These are phyloP conservation scores for Gila orcuttii DNA, from an alignment of 2,113 vertebrate genomes.

Conservation along the genomic window DNA sequence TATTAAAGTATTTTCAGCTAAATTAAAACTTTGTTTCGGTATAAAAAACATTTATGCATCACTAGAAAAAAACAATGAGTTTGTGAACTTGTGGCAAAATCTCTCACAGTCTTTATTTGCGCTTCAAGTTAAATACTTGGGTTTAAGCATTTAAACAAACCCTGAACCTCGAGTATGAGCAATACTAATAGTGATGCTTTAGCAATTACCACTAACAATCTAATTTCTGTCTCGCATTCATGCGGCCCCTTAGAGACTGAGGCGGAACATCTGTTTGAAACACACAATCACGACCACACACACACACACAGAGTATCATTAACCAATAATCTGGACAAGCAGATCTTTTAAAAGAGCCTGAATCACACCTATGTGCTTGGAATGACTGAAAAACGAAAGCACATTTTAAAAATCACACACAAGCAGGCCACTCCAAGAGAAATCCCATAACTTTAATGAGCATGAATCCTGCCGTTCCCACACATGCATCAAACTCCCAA, in stretches of 20 bases:
- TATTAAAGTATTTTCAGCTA: no score
- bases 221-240: not conserved
- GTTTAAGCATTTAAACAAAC: not conserved
- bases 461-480: slow-evolving; percentile 3
- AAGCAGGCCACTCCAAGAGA: not conserved
- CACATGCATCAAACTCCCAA: slow-evolving; percentile 27
- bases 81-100: not conserved
- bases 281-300: not conserved
- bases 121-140: not conserved
- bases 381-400: not conserved
- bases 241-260: not conserved
- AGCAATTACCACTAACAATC: not conserved
- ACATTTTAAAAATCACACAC: not conserved
- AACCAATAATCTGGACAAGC: no score
- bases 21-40: no score
- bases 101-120: not conserved
- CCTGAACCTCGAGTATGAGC: not conserved
- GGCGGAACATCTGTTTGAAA: slow-evolving; percentile 8
- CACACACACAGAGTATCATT: no score
- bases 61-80: not conserved
- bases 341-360: not conserved
- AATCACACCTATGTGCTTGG: not conserved
- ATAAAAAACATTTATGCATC: not conserved
- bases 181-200: not conserved
- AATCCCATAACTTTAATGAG: slow-evolving; percentile 1